Conservation (phyloP, 2,888 invertebrate species). For the Cremastinae sp. region DNA sequence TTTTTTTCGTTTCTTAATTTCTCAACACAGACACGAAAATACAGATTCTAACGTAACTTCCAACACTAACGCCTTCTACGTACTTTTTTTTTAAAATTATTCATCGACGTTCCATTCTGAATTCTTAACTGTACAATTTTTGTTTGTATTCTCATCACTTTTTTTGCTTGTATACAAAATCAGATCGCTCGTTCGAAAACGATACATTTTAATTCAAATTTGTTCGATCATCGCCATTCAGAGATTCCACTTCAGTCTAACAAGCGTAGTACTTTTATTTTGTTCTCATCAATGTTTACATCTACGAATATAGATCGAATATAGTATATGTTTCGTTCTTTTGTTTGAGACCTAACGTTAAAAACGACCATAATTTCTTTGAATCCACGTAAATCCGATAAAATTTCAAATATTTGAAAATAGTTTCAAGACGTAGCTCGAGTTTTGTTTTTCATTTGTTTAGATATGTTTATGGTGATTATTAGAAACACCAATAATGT, state of each 20-base stretch:
- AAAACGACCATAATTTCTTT: background rate
- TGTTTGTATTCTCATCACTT: slow-evolving; percentile 2
- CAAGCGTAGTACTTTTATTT: too few relatives aligned
- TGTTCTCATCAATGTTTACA: too few relatives aligned
- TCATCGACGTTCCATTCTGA: slow-evolving; percentile 38
- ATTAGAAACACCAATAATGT: slow-evolving; percentile 49
- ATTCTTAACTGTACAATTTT: slow-evolving; percentile 29
- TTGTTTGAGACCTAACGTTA: background rate
- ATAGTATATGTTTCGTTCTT: background rate
- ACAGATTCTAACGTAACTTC: slow-evolving; percentile 47
- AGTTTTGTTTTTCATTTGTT: slow-evolving; percentile 38
- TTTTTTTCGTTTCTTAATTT: slow-evolving; percentile 31
- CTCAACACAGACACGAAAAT: slow-evolving; percentile 58
- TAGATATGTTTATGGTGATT: slow-evolving; percentile 61
- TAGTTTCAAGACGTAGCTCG: slow-evolving; percentile 36
- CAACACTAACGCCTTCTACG: slow-evolving; percentile 43
- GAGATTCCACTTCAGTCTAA: too few relatives aligned
- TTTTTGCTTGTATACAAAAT: slow-evolving; percentile 20
- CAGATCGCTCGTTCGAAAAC: slow-evolving; percentile 8
- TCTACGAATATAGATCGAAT: too few relatives aligned
- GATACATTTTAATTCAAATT: slow-evolving; percentile 6
- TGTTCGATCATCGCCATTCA: too few relatives aligned
- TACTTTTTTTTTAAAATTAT: slow-evolving; percentile 34
- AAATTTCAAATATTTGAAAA: slow-evolving; percentile 25
- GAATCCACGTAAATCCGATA: background rate